Evolutionary conservation across 64 coral and sea anemone genomes (phyloP), one percentile per base, ranked within the genome.

Genomic region (Porites australiensis): DNA sequence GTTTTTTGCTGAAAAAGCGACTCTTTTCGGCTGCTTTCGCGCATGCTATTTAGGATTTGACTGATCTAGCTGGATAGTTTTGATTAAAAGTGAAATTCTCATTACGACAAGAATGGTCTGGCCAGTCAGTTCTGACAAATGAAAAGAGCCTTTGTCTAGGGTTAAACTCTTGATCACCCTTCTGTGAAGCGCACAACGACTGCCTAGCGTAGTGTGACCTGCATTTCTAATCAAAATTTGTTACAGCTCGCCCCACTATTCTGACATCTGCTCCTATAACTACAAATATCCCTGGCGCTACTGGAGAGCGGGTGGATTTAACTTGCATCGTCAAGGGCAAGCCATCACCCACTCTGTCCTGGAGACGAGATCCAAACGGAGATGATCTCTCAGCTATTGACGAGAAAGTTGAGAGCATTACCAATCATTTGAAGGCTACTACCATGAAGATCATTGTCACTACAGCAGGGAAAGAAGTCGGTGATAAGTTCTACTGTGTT

Each of bases 401-500:
- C 60, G 13, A 19, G 5, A 61, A 84, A 11, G 73, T 93, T 14
- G 79, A 44, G 46, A 53, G 71, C 46, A 85, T 93, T 13, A 74
- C 47, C 5, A 18, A 2, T 14, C 55, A 52, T n/a, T 21, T 5
- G 8, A 57, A 79, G 14, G 11, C 77, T 19, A 85, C 50, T 55
- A 37, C 44, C 13, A n/a, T 97, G 19, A 74, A 44, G 2, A 70
- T 91, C 16, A 72, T 18, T 23, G 89, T 79, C 9, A 45, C 47
- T 5, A 8, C 12, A 6, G 47, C 14, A 15, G 13, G 1, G 4
- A 19, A 50, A 75, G 72, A 75, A 16, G 43, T 83, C 3, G 62
- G 53, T 5, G 95, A 97, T n/a, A 45, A 60, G 60, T 97, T 87
- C 77, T 91, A 86, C 23, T 97, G 95, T 77, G n/a, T 84, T 10